Base-by-base conservation (phyloP, 2,888 invertebrate species). In the Branchipolynoe longqiensis region DNA sequence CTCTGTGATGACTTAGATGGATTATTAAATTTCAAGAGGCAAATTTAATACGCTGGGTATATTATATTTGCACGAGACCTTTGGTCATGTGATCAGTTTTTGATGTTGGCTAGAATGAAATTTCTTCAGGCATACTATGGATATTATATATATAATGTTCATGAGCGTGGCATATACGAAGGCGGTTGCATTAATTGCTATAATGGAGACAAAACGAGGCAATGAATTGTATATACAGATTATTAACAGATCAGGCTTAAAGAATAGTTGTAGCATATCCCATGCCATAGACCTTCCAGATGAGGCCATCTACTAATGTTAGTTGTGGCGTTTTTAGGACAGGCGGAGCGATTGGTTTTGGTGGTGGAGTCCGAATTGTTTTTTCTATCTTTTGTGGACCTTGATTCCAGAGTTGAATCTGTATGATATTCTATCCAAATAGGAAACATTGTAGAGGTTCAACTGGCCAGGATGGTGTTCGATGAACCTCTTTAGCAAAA, bases 381-480 rank as follows among this genome's bases (percentile, higher is more conserved):
- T 14, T 58, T 69, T 69, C 36, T 33, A 69, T 69, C 33, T 38
- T 69, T 69, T 69, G 38, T 69, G 69, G 36, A 69, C 69, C 38
- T 69, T n/a, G 38, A 36, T 33, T 58, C 58, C n/a, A 48, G 33
- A 69, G 14, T 28, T 33, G 36, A 36, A 33, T 69, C 4, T 69
- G 48, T 48, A 48, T 48, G 48, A 48, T 48, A 48, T 48, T 12
- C 48, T 48, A 18, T 48, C 8, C 48, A 8, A 12, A 8, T 48
- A 48, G 8, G 25, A 38, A 36, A 14, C 25, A 69, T 69, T 48
- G 18, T 12, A 12, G 8, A 48, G 8, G 18, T 12, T 8, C 48
- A 48, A 12, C 8, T 8, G 4, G 69, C 25, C 25, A 8, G 38
- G 33, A 36, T 38, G 48, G 33, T 69, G 33, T 33, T 69, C 36